Conservation (phyloP, 2,113 vertebrate species). For the Cyanoderma ruficeps region DNA sequence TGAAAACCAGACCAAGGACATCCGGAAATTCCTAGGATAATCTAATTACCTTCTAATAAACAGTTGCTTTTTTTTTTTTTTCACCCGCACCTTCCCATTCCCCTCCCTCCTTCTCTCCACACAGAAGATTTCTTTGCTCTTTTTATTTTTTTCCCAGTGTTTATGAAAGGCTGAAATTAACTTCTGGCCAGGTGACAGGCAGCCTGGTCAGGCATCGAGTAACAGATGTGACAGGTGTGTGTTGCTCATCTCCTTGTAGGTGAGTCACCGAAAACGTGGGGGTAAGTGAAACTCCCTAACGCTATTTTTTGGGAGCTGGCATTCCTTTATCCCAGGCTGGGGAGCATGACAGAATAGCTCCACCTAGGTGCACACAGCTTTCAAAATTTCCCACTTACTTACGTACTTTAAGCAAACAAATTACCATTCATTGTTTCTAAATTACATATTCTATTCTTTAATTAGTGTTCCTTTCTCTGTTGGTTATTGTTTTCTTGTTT, state of each 20-base stretch:
- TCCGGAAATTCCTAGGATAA: not conserved
- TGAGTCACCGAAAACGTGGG: not conserved
- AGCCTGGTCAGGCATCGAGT: not conserved
- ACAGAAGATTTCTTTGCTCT: not conserved
- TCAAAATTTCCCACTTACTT: not conserved
- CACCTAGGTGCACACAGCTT: not conserved
- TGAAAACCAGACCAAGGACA: not conserved
- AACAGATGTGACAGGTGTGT: not conserved
- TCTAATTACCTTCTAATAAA: not conserved
- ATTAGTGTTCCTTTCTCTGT: not conserved
- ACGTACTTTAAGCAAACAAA: not conserved
- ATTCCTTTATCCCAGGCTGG: not conserved
- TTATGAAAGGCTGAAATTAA: not conserved
- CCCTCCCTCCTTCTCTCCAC: no score
- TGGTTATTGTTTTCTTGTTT: not conserved
- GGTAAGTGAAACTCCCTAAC: not conserved
- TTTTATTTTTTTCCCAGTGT: not conserved
- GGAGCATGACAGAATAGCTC: not conserved
- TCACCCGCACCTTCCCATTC: no score
- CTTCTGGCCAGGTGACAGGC: not conserved
- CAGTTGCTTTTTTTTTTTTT: not conserved
- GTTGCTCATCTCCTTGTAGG: not conserved
- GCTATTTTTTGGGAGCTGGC: not conserved
- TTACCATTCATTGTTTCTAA: not conserved
- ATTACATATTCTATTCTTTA: not conserved